phyloP scores from a whole-genome alignment of 2,797 vertebrate species.

The Crenichthys baileyi region DNA sequence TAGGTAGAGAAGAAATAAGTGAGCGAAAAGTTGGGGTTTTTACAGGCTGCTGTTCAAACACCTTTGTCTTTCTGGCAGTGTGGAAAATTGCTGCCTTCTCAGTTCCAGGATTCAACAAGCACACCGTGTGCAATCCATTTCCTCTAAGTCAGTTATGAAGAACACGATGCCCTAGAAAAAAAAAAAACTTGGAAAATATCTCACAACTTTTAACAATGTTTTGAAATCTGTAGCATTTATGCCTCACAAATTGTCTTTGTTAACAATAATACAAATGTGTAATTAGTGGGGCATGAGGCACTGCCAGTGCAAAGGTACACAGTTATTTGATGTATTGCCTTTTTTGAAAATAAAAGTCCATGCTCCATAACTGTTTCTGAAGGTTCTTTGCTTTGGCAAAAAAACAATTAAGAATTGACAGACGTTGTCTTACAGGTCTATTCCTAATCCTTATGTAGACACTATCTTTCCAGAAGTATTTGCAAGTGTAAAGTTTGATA shows the following conservation, averaged over 20 bases:
- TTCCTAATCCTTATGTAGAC: not conserved
- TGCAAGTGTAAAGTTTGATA: no score
- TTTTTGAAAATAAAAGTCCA: not conserved
- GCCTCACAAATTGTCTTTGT: not conserved
- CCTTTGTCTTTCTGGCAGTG: constrained; percentile 11
- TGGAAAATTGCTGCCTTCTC: constrained; percentile 17
- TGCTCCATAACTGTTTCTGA: not conserved
- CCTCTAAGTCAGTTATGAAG: constrained; percentile 30
- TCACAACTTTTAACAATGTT: not conserved
- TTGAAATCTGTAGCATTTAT: not conserved
- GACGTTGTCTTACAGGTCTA: not conserved
- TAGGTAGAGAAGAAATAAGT: constrained; percentile 2
- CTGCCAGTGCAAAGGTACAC: not conserved
- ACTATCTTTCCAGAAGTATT: no score
- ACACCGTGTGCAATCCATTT: constrained; percentile 36
- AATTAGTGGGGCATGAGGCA: not conserved
- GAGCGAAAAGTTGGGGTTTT: not conserved
- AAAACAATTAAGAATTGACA: not conserved
- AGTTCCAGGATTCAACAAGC: constrained; percentile 13
- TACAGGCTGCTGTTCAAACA: not conserved
- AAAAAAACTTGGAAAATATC: not conserved
- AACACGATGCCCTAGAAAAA: constrained; percentile 13
- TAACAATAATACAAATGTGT: not conserved
- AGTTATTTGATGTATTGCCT: not conserved
- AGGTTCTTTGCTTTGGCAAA: not conserved